phyloP scores from a whole-genome alignment of 1,140 invertebrate species.

The Drosophila sucinea region DNA sequence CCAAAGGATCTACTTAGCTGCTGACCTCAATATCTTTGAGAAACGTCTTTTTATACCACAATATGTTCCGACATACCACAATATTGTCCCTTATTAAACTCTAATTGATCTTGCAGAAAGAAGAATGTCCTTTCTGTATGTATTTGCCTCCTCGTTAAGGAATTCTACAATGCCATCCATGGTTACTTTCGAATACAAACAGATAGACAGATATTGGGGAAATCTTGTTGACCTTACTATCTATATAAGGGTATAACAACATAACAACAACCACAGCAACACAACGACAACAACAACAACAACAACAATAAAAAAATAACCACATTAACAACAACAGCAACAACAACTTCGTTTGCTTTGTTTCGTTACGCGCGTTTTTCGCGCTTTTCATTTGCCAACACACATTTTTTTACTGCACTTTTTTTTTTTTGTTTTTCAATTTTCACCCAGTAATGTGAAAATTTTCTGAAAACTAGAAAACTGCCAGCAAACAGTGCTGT shows the following conservation, averaged over 20 bases:
- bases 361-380: constrained; percentile 71
- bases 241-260: constrained; percentile 10
- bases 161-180: constrained; percentile 4
- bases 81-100: no score
- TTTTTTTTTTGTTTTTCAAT: constrained; percentile 68
- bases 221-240: constrained; percentile 10
- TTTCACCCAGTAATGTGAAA: constrained; percentile 65
- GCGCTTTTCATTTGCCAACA: constrained; percentile 77
- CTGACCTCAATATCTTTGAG: no score
- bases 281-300: constrained; percentile 1
- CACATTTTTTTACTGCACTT: constrained; percentile 73
- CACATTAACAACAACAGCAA: constrained; percentile 1
- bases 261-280: not conserved
- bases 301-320: not conserved
- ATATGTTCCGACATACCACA: no score
- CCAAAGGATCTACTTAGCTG: no score
- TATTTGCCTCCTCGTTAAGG: not conserved
- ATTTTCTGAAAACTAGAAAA: constrained; percentile 76
- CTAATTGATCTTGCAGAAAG: no score
- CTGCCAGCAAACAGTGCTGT: constrained; percentile 51
- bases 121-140: not conserved
- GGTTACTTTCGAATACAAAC: not conserved
- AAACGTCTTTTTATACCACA: no score
- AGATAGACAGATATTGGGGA: constrained; percentile 1
- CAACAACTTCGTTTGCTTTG: constrained; percentile 65